phyloP scores from a whole-genome alignment of 1,140 invertebrate species.

The Chelonus insularis region DNA sequence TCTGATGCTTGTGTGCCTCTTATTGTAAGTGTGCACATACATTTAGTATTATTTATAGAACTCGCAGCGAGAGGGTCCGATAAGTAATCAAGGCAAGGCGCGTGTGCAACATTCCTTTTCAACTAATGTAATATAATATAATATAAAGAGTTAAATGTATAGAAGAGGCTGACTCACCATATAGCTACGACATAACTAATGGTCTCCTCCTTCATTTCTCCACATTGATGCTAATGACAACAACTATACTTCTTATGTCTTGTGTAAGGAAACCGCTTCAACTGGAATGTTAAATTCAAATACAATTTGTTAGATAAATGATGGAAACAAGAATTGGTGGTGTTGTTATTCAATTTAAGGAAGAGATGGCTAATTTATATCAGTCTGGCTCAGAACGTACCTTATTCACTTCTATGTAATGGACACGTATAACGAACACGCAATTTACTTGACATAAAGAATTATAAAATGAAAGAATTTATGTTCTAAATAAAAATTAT shows the following conservation, averaged over 20 bases:
- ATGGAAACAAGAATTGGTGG: no score
- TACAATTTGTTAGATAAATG: not conserved
- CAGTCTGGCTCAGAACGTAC: no score
- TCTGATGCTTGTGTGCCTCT: not conserved
- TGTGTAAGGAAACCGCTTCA: not conserved
- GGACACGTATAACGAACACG: no score
- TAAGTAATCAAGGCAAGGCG: constrained; percentile 43
- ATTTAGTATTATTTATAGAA: constrained; percentile 18
- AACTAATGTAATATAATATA: not conserved
- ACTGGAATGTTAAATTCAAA: constrained; percentile 7
- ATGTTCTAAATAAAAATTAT: no score
- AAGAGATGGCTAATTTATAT: no score
- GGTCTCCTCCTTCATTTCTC: not conserved
- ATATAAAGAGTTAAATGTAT: not conserved
- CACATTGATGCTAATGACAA: constrained; percentile 9
- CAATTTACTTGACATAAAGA: no score
- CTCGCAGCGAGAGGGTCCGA: constrained; percentile 15
- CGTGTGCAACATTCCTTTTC: constrained; percentile 39
- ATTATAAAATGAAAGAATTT: no score
- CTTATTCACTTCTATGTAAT: no score
- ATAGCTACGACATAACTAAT: not conserved
- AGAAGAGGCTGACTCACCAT: constrained; percentile 35
- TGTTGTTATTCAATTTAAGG: no score
- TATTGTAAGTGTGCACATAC: not conserved
- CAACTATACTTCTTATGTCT: not conserved